Percentiles rank a stretch among this genome's conserved stretches.
These are phyloP conservation scores for Tenebrosternarchus preto DNA, from an alignment of 2,113 vertebrate species.

Conservation along the genomic window DNA sequence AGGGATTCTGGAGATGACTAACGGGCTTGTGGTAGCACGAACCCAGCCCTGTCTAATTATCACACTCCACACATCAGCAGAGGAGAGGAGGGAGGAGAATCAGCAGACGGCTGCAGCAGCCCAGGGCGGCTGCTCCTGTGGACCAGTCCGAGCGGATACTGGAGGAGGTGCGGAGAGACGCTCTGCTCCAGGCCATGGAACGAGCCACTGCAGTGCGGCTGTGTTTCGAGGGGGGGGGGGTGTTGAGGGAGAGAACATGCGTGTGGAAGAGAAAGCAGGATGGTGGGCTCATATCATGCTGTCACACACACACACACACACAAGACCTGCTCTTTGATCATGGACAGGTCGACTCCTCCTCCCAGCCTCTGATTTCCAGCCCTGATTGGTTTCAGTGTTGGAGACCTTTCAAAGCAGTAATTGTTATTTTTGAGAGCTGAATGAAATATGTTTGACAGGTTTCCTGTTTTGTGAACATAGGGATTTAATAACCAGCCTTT, in stretches of 20 bases:
- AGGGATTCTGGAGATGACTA: constrained; percentile 9
- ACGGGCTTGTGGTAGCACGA: not conserved
- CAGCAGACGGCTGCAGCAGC: too few relatives aligned
- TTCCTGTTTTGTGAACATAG: too few relatives aligned
- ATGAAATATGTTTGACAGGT: too few relatives aligned
- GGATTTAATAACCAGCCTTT: too few relatives aligned
- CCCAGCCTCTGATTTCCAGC: constrained; percentile 6
- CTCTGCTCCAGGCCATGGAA: not conserved
- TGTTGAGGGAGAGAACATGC: not conserved
- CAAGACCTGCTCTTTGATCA: constrained; percentile 21
- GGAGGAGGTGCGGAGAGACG: too few relatives aligned
- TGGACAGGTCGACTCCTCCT: not conserved
- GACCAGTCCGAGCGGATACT: not conserved
- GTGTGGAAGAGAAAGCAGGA: not conserved
- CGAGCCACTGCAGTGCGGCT: constrained; percentile 47
- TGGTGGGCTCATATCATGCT: not conserved
- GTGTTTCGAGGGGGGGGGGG: not conserved
- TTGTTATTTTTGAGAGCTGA: too few relatives aligned
- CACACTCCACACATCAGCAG: not conserved
- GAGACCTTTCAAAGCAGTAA: not conserved
- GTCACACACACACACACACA: not conserved
- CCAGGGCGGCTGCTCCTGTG: not conserved
- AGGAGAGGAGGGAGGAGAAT: not conserved
- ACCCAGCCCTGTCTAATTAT: not conserved
- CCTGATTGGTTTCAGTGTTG: not conserved